Conservation (phyloP, 2,113 vertebrate genomes). For the Murina feae region DNA sequence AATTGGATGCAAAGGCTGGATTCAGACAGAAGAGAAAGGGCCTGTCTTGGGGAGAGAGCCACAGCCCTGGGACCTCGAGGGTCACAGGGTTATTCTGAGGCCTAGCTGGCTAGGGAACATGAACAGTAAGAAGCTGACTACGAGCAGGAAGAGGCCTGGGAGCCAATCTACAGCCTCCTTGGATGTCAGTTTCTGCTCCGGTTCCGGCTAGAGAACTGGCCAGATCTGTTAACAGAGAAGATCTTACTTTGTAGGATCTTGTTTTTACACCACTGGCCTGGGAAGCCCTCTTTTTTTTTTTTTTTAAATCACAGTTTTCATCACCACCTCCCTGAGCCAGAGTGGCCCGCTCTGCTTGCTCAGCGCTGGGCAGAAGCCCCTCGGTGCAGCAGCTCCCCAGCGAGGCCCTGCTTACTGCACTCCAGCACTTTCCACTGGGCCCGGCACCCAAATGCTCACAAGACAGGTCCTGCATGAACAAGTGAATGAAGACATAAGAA, state of each 20-base stretch:
- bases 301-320: neutral
- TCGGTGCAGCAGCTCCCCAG: neutral
- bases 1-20: neutral
- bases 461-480: neutral
- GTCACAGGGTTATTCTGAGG: neutral
- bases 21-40: neutral
- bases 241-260: neutral
- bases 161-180: neutral
- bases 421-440: neutral
- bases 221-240: neutral
- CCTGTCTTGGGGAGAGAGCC: neutral
- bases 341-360: neutral
- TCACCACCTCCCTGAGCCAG: rapidly evolving
- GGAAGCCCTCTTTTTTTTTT: neutral
- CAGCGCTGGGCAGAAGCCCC: rapidly evolving
- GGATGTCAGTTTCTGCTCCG: neutral
- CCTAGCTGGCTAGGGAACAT: neutral
- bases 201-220: neutral
- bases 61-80: neutral
- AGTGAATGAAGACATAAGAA: neutral
- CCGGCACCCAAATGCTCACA: neutral
- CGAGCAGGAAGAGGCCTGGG: too few relatives aligned
- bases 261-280: neutral
- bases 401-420: neutral
- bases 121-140: neutral